These are phyloP conservation scores for Sylvicola cinctus DNA, from an alignment of 2,888 invertebrate genomes.

Conservation along the genomic window DNA sequence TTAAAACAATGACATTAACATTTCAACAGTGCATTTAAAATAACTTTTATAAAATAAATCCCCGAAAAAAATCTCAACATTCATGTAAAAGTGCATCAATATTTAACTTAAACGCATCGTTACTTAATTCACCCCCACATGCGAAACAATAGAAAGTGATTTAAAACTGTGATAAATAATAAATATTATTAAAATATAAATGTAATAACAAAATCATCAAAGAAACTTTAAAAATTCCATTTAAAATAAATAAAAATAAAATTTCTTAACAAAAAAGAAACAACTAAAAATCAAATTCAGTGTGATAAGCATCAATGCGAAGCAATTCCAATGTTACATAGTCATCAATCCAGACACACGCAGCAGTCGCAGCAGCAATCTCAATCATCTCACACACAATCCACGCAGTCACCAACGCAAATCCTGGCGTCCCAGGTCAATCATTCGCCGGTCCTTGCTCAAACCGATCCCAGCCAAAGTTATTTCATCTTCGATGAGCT, in stretches of 20 bases:
- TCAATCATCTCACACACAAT: conserved; percentile 1
- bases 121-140: no score
- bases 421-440: background rate
- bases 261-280: background rate
- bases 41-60: no score
- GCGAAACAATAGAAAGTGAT: background rate
- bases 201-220: no score
- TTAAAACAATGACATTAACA: no score
- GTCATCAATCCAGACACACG: conserved; percentile 4
- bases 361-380: conserved; percentile 6
- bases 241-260: background rate
- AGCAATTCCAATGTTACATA: conserved; percentile 12
- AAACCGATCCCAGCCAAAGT: no score
- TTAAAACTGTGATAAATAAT: background rate
- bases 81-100: no score
- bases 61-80: no score
- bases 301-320: no score
- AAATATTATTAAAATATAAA: background rate
- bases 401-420: conserved; percentile 1
- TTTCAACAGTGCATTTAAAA: no score
- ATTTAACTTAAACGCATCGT: no score
- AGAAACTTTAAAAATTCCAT: no score
- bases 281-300: conserved; percentile 7
- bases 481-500: conserved; percentile 11
- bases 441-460: no score